Percentiles rank a stretch among this genome's conserved stretches.
phyloP scores from a whole-genome alignment of 2,797 vertebrate species.

The Acanthopagrus latus region DNA sequence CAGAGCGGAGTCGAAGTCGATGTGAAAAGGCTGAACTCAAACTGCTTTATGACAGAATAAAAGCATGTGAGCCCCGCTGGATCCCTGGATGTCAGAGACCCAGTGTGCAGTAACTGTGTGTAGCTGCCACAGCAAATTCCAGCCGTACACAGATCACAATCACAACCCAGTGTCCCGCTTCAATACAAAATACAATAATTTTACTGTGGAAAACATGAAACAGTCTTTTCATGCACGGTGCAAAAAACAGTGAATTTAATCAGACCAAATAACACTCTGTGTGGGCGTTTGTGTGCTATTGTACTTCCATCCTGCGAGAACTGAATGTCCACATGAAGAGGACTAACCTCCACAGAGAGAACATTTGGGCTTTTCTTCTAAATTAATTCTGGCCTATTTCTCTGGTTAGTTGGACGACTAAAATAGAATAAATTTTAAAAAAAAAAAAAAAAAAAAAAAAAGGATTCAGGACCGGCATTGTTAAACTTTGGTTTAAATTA shows the following conservation, averaged over 20 bases:
- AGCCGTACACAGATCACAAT: constrained; percentile 3
- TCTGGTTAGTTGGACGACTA: too few species aligned
- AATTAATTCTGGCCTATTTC: background rate
- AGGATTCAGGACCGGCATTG: background rate
- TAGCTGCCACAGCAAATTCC: constrained; percentile 46
- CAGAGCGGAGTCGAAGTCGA: constrained; percentile 36
- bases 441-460: too few species aligned
- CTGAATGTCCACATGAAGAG: too few species aligned
- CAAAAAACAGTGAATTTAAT: background rate
- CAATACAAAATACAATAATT: constrained; percentile 11
- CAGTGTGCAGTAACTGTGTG: constrained; percentile 22
- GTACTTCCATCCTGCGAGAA: background rate
- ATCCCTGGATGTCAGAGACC: constrained; percentile 34
- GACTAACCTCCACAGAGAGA: background rate
- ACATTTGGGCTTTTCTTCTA: background rate
- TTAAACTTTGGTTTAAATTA: background rate
- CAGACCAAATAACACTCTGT: background rate
- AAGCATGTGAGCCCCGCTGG: constrained; percentile 9
- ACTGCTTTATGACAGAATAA: constrained; percentile 41
- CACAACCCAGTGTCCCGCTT: background rate
- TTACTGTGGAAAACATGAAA: background rate
- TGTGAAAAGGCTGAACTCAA: constrained; percentile 42
- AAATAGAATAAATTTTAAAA: too few species aligned
- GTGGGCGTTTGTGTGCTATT: background rate
- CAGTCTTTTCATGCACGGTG: background rate